Base-by-base conservation (phyloP, 1,140 invertebrate genomes). In the Habropoda laboriosa region DNA sequence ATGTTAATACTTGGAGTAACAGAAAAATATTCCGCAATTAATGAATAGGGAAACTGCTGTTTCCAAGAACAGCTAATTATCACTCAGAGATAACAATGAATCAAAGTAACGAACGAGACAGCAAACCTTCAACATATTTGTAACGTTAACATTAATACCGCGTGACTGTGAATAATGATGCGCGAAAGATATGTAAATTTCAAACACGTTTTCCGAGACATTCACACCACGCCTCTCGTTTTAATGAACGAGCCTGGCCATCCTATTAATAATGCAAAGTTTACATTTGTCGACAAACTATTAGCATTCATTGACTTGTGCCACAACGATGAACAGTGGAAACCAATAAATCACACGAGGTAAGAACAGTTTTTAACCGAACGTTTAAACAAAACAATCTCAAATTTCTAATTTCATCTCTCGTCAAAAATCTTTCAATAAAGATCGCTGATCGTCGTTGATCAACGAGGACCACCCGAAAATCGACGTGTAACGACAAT, bases 211-310 rank as follows among this genome's bases (percentile, higher is more conserved):
- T 61, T 47, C 49, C 47, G 38, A 68, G 30, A 58, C 58, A 77
- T 70, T 68, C 74, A 18, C 42, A 47, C 21, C 51, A 12, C 38
- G 40, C 1, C 27, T 16, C 53, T 10, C 27, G 42, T 35, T 67
- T 70, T 70, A 40, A 77, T n/a, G 74, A 77, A 77, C n/a, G 66
- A n/a, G 7, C 21, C 16, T n/a, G 0, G 40, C 27, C 35, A 12
- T 70, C 24, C 42, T 30, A 57, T 77, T 77, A 77, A 57, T 68
- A 70, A 70, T 58, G 30, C 53, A 35, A 70, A 58, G 66, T 77
- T 70, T 77, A 77, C 64, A 77, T 45, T 70, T 35, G 40, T 68
- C 51, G 30, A 3, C 12, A 2, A 18, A 4, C 51, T 30, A 42
- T 53, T 32, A 66, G 40, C 49, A 40, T 42, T 57, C 73, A 57